Conservation (phyloP, 1,140 invertebrate species). For the Daktulosphaira vitifoliae region DNA sequence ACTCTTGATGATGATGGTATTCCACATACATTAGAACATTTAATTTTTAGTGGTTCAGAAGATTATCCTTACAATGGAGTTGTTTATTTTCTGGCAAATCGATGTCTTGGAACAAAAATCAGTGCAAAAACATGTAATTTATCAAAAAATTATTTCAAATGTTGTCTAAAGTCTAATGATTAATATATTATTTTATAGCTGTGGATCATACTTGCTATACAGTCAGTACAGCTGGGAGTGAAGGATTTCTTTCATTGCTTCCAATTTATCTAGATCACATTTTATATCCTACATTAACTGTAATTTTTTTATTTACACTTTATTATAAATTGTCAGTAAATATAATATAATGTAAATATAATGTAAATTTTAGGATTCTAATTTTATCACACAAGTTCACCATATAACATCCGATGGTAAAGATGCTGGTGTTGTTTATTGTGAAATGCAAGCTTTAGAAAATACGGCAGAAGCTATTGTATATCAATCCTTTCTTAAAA, state of each 20-base stretch:
- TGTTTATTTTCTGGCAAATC: conserved; percentile 76
- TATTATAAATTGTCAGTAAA: too few species aligned
- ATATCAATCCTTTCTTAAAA: conserved; percentile 53
- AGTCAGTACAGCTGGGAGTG: conserved; percentile 72
- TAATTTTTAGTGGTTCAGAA: conserved; percentile 84
- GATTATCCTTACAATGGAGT: conserved; percentile 84
- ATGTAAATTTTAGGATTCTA: conserved; percentile 64
- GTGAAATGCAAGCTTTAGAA: conserved; percentile 82
- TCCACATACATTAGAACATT: conserved; percentile 85
- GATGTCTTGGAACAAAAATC: conserved; percentile 80
- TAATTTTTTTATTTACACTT: conserved; percentile 43
- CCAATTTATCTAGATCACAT: conserved; percentile 88
- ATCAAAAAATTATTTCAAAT: not conserved
- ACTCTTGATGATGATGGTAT: conserved; percentile 84
- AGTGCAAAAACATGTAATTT: conserved; percentile 63
- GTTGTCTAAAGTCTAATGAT: not conserved
- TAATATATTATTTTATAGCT: conserved; percentile 43
- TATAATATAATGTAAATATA: too few species aligned
- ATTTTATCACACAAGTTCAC: conserved; percentile 82
- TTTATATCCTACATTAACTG: conserved; percentile 70
- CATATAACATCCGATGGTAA: conserved; percentile 79
- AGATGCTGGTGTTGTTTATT: conserved; percentile 86
- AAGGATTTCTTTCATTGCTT: conserved; percentile 78
- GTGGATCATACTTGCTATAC: conserved; percentile 85
- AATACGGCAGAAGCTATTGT: conserved; percentile 63